Evolutionary conservation across 2,113 vertebrate genomes (phyloP), one percentile per base, ranked within the genome.

Genomic region (Nibea albiflora): DNA sequence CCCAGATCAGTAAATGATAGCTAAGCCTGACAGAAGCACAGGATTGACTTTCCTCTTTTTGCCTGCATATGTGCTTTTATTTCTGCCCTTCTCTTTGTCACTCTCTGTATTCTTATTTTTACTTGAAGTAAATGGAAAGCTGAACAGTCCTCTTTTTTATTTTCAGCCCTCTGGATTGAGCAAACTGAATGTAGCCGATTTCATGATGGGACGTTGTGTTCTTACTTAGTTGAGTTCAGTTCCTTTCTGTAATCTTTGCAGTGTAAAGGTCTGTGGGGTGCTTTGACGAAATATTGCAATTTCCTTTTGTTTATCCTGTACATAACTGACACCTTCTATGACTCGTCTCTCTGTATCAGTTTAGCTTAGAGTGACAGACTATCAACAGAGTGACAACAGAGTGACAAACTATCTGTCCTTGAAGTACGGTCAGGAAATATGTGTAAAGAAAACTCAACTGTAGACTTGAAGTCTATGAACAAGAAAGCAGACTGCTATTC

Each of bases 181-280:
- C 46, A 50, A 31, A 28, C 49, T 69, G 28, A n/a, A 39, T 39
- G 16, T 11, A 54, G 19, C 20, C 20, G 4, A 31, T 35, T 31
- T 53, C 31, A 15, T 42, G 20, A 31, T 54, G 28, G 5, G 16
- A 20, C 4, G 1, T 0, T 35, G 16, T 52, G 17, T 68, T 68
- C 31, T 31, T 15, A 26, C 24, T 15, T 2, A 56, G 11, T 28
- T 49, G 28, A 54, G 20, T 24, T 54, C 31, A 54, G 12, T 39
- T 52, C 5, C 28, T 49, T n/a, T 69, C 28, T 69, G 67, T 69
- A 52, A 70, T 70, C n/a, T 57, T 57, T 44, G 56, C n/a, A 7
- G 3, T 4, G 15, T 24, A 44, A 17, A 56, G 9, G 10, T 31
- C 15, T 1, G 17, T 20, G 16, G 24, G 50, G 16, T 24, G 49